Evolutionary conservation across 2,797 vertebrate genomes (phyloP).

Genomic region (Aulostomus chinensis): DNA sequence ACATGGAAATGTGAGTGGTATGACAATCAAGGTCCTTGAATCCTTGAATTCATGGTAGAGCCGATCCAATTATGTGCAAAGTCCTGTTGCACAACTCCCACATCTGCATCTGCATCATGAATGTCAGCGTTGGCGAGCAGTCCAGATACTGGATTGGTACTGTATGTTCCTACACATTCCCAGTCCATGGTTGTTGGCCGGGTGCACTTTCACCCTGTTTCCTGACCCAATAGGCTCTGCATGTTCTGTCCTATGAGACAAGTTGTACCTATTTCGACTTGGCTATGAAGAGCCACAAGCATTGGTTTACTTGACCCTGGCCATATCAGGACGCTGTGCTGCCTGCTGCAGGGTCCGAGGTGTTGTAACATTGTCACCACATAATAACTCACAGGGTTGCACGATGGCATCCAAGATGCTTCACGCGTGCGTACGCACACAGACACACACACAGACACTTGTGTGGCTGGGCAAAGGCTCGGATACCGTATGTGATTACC

Average conservation of each 20-base stretch:
- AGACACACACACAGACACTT: slow-evolving; percentile 6
- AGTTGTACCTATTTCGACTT: slow-evolving; percentile 45
- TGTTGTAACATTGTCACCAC: slow-evolving; percentile 61
- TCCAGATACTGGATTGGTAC: no score
- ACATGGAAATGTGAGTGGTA: no score
- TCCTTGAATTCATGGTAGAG: no score
- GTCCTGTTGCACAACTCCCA: no score
- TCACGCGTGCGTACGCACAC: slow-evolving; percentile 13
- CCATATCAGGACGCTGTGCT: slow-evolving; percentile 39
- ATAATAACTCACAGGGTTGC: slow-evolving; percentile 53
- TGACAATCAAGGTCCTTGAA: no score
- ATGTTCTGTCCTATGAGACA: slow-evolving; percentile 28
- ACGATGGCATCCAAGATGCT: slow-evolving; percentile 45
- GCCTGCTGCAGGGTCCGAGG: slow-evolving; percentile 20
- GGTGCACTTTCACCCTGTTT: slow-evolving; percentile 8
- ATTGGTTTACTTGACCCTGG: slow-evolving; percentile 52
- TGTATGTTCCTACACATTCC: neutral
- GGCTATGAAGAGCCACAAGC: slow-evolving; percentile 39
- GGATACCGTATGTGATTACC: slow-evolving; percentile 18
- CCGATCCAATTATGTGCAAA: no score
- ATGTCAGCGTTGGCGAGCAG: no score
- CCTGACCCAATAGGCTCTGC: slow-evolving; percentile 6
- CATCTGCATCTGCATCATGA: no score
- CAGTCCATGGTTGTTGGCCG: no score
- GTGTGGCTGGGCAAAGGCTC: slow-evolving; percentile 20